Conservation (phyloP, 2,113 vertebrate species). For the Heterotilapia buettikoferi region DNA sequence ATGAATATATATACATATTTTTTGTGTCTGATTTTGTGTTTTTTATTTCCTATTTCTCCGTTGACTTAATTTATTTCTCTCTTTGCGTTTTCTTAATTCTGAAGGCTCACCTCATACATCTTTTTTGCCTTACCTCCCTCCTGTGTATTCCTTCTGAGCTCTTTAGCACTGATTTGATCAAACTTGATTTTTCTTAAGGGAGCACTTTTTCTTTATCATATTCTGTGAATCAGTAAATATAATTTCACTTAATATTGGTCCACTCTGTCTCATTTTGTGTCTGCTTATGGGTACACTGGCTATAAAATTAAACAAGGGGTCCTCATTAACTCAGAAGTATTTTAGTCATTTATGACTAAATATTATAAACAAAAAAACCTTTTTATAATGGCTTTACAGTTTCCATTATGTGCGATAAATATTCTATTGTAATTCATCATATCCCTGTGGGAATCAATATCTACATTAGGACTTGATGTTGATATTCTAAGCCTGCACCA, state of each 20-base stretch:
- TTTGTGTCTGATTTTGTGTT: neutral
- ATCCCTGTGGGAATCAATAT: neutral
- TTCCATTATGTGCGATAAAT: neutral
- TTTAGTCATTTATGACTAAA: neutral
- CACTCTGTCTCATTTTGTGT: neutral
- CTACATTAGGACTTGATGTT: neutral
- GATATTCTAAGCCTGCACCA: neutral
- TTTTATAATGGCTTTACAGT: neutral
- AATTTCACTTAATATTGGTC: neutral
- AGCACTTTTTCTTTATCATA: neutral
- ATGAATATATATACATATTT: fast-evolving
- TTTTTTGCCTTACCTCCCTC: neutral
- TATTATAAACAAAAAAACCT: neutral
- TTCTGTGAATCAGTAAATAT: neutral
- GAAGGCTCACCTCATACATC: neutral
- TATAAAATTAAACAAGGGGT: neutral
- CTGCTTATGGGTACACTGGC: neutral
- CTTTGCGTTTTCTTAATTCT: neutral
- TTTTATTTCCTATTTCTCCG: neutral
- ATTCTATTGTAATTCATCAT: neutral
- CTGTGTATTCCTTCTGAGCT: neutral
- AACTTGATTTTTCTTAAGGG: neutral
- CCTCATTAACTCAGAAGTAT: neutral
- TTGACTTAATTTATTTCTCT: neutral
- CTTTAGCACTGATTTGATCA: neutral